Base-by-base conservation (phyloP, 2,113 vertebrate genomes). In the Oceanites oceanicus region DNA sequence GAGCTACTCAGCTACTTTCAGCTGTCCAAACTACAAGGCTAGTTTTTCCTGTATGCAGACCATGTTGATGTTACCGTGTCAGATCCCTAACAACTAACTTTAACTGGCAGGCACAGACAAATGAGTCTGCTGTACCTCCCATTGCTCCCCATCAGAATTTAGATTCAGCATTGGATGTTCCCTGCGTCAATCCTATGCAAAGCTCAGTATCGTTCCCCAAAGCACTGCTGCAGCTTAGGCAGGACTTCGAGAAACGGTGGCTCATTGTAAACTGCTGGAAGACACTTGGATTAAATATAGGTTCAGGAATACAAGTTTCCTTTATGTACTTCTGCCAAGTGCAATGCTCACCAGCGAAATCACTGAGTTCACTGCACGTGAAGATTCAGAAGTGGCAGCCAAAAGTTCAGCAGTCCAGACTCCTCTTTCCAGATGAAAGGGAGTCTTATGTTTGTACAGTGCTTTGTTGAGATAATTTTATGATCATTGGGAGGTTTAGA, bases 401-500 rank as follows among this genome's bases (percentile, higher is more conserved):
- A 67, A 44, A 78, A 88, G 15, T 70, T 79, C 36, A 80, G 17
- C 55, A 45, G 23, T 27, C 25, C 14, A 19, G 53, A 38, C 7
- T 74, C 4, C 19, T 85, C 50, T 87, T 93, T 92, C 52, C 53
- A 61, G 85, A 86, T 86, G 83, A 94, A 97, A 95, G 56, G 49
- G 68, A 97, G 36, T 15, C 56, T 44, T 59, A 23, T 90, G 82
- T 96, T 96, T 97, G 73, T 65, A 59, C 45, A 94, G 89, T 6
- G 7, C 85, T 96, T 85, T 87, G n/a, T 50, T 2, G 8, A 87
- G 59, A 94, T 81, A 82, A 55, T 55, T 82, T 88, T 83, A 80
- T 71, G 77, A 86, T 96, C 49, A 8, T 26, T 86, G 59, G 72
- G 88, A 97, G 96, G 71, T 86, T 52, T 5, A 96, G 86, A 90